A percentile compares a stretch with the other conserved stretches of the same genome.
Evolutionary conservation across 2,888 invertebrate genomes (phyloP).

Genomic region (Lasioglossum zephyrum): DNA sequence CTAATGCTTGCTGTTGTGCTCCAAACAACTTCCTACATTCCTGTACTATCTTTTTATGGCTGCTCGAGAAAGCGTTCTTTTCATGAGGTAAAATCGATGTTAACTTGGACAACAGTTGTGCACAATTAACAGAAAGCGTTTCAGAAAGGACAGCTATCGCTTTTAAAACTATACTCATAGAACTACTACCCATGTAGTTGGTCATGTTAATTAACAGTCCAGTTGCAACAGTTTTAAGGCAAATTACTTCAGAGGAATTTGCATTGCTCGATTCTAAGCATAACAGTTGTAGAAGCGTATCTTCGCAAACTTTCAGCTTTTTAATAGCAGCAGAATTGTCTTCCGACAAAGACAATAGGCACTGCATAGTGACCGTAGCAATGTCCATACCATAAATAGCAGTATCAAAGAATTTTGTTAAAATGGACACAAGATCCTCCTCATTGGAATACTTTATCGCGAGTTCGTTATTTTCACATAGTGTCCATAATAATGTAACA

Average conservation of each 20-base stretch:
- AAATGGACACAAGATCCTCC: constrained; percentile 87
- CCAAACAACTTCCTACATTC: constrained; percentile 86
- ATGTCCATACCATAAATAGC: constrained; percentile 86
- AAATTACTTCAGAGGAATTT: constrained; percentile 83
- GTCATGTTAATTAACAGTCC: constrained; percentile 86
- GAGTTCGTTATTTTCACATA: constrained; percentile 88
- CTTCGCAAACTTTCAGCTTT: constrained; percentile 85
- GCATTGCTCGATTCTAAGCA: constrained; percentile 83
- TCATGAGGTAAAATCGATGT: constrained; percentile 85
- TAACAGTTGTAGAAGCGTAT: constrained; percentile 72
- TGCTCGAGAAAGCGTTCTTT: constrained; percentile 83
- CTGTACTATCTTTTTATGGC: constrained; percentile 85
- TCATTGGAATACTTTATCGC: constrained; percentile 89
- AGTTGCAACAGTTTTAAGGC: constrained; percentile 86
- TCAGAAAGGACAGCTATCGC: constrained; percentile 86
- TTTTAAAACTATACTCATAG: constrained; percentile 81
- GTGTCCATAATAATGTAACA: constrained; percentile 88
- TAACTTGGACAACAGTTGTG: constrained; percentile 85
- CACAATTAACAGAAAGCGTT: constrained; percentile 86
- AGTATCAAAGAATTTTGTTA: constrained; percentile 87
- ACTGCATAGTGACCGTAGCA: constrained; percentile 87
- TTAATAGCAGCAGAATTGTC: constrained; percentile 87
- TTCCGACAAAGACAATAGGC: constrained; percentile 89
- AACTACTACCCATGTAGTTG: constrained; percentile 60
- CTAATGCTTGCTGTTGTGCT: constrained; percentile 89